Conservation (phyloP, 1,140 invertebrate genomes). For the Drosophila sechellia region DNA sequence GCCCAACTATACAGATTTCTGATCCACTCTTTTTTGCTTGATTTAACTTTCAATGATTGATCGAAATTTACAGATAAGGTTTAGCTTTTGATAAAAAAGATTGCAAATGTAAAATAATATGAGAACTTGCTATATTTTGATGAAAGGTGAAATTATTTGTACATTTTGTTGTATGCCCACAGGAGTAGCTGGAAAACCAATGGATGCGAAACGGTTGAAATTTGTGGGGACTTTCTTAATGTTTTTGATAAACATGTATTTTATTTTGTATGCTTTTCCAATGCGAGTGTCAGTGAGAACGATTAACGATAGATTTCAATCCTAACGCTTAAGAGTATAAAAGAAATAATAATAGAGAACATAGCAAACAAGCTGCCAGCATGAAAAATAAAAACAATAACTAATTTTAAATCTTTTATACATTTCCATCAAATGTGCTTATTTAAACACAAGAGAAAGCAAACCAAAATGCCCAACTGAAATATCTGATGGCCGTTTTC, state of each 20-base stretch:
- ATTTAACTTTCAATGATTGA: constrained; percentile 24
- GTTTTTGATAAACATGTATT: constrained; percentile 49
- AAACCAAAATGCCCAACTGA: constrained; percentile 30
- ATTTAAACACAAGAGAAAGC: constrained; percentile 35
- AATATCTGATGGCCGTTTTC: constrained; percentile 44
- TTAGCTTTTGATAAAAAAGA: constrained; percentile 77
- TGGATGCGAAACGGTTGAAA: constrained; percentile 2
- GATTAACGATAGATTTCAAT: constrained; percentile 58
- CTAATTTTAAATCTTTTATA: constrained; percentile 81
- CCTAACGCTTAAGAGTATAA: constrained; percentile 53
- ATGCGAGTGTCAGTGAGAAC: constrained; percentile 46
- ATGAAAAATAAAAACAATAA: constrained; percentile 80
- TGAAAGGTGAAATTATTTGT: constrained; percentile 54
- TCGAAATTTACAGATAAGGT: constrained; percentile 48
- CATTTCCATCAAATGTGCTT: constrained; percentile 67
- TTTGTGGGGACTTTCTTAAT: constrained; percentile 37
- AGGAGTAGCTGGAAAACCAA: constrained; percentile 7
- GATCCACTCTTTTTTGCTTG: constrained; percentile 30
- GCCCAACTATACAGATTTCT: constrained; percentile 40
- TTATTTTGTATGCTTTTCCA: constrained; percentile 51
- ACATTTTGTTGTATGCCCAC: constrained; percentile 36
- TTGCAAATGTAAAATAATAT: constrained; percentile 42
- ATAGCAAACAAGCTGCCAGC: constrained; percentile 78
- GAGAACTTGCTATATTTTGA: constrained; percentile 37
- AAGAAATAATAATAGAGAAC: constrained; percentile 54